Evolutionary conservation across 2,888 invertebrate species (phyloP), one percentile per base, ranked within the genome.

Genomic region (Eupithecia tripunctaria): DNA sequence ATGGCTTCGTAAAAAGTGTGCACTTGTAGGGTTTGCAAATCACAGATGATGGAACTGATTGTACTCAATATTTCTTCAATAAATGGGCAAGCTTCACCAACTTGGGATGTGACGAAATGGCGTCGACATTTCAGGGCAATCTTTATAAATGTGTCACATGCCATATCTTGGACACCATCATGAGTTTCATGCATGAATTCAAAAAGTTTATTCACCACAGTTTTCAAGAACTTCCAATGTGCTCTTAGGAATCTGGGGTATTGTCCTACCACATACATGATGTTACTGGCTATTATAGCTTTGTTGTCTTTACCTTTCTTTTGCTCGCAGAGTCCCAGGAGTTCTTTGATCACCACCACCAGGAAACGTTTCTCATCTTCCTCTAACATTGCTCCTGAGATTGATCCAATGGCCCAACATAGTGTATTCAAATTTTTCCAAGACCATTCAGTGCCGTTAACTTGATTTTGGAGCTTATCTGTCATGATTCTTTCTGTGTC

Each of bases 181-280:
- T 99, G 99, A 71, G 99, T 99, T 95, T 99, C 99, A 90, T 99
- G 99, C 99, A 99, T 99, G 91, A 99, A 99, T 95, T 99, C 99
- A 95, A 99, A 99, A 72, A 99, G 96, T 95, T 99, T 99, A 95
- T 99, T 99, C 75, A 99, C 99, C 86, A 99, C 99, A 68, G 99
- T 99, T 95, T 99, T 99, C 78, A 99, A 95, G 93, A 99, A 99
- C 89, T 99, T 98, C 99, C 99, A 99, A 92, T 99, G 99, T n/a
- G 99, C 99, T 82, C 99, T 95, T 76, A 99, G 95, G 94, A 99
- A 99, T 74, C 99, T 95, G 63, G 99, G 99, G 94, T 99, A 99
- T 91, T 99, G 99, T 4, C 99, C 99, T 70, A 99, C 99, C 74
- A 99, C 99, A 93, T 99, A 99, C 99, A 99, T 99, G 78, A 99